Base-by-base conservation (phyloP, 2,888 invertebrate genomes). In the Agelastica alni region DNA sequence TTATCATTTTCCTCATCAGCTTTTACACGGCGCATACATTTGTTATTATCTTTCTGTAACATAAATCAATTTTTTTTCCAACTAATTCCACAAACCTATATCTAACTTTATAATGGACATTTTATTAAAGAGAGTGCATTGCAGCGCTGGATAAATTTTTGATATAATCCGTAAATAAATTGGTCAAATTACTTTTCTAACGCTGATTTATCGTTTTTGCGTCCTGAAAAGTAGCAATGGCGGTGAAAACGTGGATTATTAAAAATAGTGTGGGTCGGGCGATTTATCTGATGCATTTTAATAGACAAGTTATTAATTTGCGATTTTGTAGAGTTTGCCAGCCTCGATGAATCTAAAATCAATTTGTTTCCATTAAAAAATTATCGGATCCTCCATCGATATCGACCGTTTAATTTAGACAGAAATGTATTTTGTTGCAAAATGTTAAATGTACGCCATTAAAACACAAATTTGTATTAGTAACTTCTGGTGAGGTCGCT, bases 131-230 rank as follows among this genome's bases (percentile, higher is more conserved):
- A 57, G 53, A 55, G 47, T 51, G 42, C 52, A 53, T 56, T 34
- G 55, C 51, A 48, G 49, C 37, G 45, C 56, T 32, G 60, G 58
- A 61, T 56, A 48, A 61, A 63, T 59, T 61, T 58, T n/a, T 59
- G 48, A 60, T 56, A 58, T 60, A 62, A 62, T 62, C 61, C 60
- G 28, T 48, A 51, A 63, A 62, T 54, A 59, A 63, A 62, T 63
- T 58, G 63, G 51, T 36, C 48, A 52, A 61, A 60, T 63, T 58
- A 62, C 58, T 59, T 60, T 56, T 47, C 48, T 55, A 60, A 62
- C 39, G 49, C 60, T 63, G 60, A 62, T 63, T 62, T 62, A 63
- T 59, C 43, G 53, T 53, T 41, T 46, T 39, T 26, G 30, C 42
- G 17, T 45, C 28, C 53, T 45, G 47, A 53, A 58, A 58, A 51